These are phyloP conservation scores for Henricia sp. DNA, from an alignment of 53 echinoderm and acorn worm species.

Conservation along the genomic window DNA sequence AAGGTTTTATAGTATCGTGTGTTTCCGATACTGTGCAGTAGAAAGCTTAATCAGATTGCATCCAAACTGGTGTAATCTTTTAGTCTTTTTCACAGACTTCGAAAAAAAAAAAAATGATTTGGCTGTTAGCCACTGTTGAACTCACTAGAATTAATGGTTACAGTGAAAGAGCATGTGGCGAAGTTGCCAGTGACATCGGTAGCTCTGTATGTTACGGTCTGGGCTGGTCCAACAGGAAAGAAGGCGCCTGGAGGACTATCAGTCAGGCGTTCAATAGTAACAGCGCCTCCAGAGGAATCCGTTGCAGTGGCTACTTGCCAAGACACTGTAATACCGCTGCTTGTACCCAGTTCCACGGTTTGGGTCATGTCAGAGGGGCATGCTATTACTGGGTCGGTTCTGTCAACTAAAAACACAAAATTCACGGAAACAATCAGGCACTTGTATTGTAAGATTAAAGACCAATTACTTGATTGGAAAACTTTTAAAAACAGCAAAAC, in stretches of 20 bases:
- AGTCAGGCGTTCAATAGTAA: not conserved
- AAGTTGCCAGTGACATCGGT: not conserved
- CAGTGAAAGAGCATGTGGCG: not conserved
- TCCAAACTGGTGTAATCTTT: not conserved
- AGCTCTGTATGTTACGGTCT: slow-evolving; percentile 5
- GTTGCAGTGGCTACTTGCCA: not conserved
- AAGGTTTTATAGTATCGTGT: no score
- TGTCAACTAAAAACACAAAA: slow-evolving; percentile 20
- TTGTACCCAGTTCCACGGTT: slow-evolving; percentile 1
- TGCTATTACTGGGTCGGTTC: not conserved
- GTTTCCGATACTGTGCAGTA: no score
- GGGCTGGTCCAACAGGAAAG: not conserved
- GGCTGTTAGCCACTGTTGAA: not conserved
- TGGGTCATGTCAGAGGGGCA: slow-evolving; percentile 1
- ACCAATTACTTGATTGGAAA: no score
- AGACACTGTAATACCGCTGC: not conserved
- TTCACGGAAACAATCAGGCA: not conserved
- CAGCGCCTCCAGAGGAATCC: slow-evolving; percentile 31
- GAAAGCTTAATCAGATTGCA: not conserved
- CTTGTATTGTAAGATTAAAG: no score
- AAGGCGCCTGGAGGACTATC: slow-evolving; percentile 6
- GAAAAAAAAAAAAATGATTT: not conserved
- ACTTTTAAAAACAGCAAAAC: no score
- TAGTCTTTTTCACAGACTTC: not conserved
- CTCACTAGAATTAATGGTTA: not conserved